phyloP scores from a whole-genome alignment of 2,888 invertebrate genomes.

The Quadriops clusia region DNA sequence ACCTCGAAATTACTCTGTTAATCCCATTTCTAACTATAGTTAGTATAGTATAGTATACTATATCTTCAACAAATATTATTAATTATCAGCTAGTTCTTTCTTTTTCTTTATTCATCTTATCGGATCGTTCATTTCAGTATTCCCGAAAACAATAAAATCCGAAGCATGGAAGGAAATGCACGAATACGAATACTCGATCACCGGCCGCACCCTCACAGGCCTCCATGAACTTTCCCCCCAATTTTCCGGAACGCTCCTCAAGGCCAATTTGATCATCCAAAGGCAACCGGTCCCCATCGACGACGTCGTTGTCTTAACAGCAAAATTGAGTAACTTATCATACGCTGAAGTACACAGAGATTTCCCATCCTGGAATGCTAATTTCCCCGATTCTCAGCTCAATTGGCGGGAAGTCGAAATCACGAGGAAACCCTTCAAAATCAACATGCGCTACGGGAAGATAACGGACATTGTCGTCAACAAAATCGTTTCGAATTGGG shows the following conservation, averaged over 20 bases:
- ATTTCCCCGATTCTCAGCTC: conserved; percentile 39
- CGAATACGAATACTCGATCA: conserved; percentile 47
- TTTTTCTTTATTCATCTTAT: conserved; percentile 42
- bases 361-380: conserved; percentile 38
- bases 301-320: too few species aligned
- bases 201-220: conserved; percentile 44
- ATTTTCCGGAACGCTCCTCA: conserved; percentile 42
- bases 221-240: conserved; percentile 44
- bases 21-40: conserved; percentile 41
- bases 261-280: conserved; percentile 45
- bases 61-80: conserved; percentile 25
- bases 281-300: conserved; percentile 38
- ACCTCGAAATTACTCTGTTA: conserved; percentile 56
- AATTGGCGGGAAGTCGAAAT: conserved; percentile 43
- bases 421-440: conserved; percentile 48
- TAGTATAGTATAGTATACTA: too few species aligned
- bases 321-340: conserved; percentile 39
- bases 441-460: conserved; percentile 48
- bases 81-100: conserved; percentile 24
- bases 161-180: too few species aligned
- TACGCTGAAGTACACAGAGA: conserved; percentile 39
- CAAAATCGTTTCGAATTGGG: conserved; percentile 43
- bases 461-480: conserved; percentile 47
- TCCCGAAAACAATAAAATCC: too few species aligned
- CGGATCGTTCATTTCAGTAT: too few species aligned